These are phyloP conservation scores for Sus cebifrons DNA, from an alignment of 2,797 vertebrate species.

Conservation along the genomic window DNA sequence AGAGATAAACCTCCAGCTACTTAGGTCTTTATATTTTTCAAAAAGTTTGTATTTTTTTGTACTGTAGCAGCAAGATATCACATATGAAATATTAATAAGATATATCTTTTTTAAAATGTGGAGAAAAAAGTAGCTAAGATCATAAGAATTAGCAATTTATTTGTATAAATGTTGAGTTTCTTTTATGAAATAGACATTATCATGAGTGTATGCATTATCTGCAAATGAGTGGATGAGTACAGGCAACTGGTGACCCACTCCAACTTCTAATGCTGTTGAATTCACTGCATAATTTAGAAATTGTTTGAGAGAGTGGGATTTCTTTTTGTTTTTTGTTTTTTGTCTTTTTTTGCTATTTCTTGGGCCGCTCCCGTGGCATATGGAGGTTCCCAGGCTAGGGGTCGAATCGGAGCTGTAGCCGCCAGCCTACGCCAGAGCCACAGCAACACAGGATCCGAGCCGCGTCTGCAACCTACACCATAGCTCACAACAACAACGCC, in stretches of 20 bases:
- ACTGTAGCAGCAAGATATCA: not conserved
- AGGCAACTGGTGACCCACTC: not conserved
- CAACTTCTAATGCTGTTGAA: not conserved
- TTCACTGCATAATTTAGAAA: not conserved
- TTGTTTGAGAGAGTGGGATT: not conserved
- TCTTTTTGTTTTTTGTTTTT: no score
- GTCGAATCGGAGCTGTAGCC: no score
- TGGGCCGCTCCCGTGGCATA: no score
- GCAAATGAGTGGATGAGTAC: not conserved
- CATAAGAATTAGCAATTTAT: not conserved
- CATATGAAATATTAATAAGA: not conserved
- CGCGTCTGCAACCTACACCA: no score
- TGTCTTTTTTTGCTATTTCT: no score
- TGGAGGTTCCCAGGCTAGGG: no score
- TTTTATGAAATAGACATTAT: not conserved
- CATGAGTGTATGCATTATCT: not conserved
- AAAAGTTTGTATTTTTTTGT: not conserved
- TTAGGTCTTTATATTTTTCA: slow-evolving; percentile 38
- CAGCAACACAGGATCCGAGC: no score
- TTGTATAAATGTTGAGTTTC: not conserved
- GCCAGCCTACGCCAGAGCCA: no score
- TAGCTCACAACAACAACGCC: no score
- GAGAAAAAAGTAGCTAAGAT: not conserved
- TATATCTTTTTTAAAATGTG: not conserved
- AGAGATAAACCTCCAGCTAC: not conserved